These are phyloP conservation scores for Drosophila burlai DNA, from an alignment of 1,140 invertebrate species.

Conservation along the genomic window DNA sequence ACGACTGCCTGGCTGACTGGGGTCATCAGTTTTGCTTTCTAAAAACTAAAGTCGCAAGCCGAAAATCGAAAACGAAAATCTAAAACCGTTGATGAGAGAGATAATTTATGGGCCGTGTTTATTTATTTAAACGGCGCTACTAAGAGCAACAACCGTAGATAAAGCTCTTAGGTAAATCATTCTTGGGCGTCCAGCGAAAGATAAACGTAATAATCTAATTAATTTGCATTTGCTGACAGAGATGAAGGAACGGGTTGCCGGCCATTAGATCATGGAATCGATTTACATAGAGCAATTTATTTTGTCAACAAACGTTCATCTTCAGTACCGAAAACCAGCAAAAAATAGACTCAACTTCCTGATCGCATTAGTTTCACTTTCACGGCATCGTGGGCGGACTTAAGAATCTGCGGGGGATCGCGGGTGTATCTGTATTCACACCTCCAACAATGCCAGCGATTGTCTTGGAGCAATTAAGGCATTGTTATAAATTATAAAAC, in stretches of 20 bases:
- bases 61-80: constrained; percentile 1
- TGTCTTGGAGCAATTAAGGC: constrained; percentile 47
- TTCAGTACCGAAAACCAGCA: constrained; percentile 13
- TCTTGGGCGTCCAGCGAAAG: constrained; percentile 54
- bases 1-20: constrained; percentile 31
- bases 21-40: constrained; percentile 57
- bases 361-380: constrained; percentile 66
- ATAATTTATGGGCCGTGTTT: constrained; percentile 65
- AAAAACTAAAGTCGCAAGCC: constrained; percentile 31
- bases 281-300: constrained; percentile 62
- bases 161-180: constrained; percentile 68
- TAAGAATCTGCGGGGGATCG: constrained; percentile 12
- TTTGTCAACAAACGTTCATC: constrained; percentile 59
- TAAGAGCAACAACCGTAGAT: constrained; percentile 59
- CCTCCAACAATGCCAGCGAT: constrained; percentile 63
- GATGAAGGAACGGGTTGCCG: constrained; percentile 44
- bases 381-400: constrained; percentile 41
- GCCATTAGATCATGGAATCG: constrained; percentile 60
- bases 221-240: constrained; percentile 63
- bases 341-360: constrained; percentile 45
- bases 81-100: constrained; percentile 15
- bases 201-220: constrained; percentile 71
- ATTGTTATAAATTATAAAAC: constrained; percentile 66
- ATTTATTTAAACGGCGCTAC: constrained; percentile 67
- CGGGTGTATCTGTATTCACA: constrained; percentile 53